These are phyloP conservation scores for Corythoichthys haematopterus DNA, from an alignment of 2,113 vertebrate genomes.

Conservation along the genomic window DNA sequence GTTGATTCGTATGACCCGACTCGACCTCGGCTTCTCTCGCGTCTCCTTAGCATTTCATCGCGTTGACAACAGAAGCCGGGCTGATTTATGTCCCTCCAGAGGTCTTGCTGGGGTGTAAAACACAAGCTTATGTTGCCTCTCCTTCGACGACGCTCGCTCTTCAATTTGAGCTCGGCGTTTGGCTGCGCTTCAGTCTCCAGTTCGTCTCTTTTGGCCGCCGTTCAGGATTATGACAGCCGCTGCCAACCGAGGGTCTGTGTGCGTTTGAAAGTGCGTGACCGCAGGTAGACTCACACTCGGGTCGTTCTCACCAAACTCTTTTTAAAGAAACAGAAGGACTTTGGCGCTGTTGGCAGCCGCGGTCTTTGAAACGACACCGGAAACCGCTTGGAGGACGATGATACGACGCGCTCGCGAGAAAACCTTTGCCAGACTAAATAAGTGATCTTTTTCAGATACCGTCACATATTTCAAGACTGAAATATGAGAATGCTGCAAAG, in stretches of 20 bases:
- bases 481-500: constrained; percentile 20
- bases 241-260: constrained; percentile 43
- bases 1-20: background rate
- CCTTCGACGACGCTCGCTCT: constrained; percentile 34
- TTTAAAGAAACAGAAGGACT: constrained; percentile 40
- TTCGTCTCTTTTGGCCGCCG: constrained; percentile 65
- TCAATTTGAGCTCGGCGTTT: constrained; percentile 58
- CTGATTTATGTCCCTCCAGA: constrained; percentile 39
- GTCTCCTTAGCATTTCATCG: constrained; percentile 3
- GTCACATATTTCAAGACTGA: constrained; percentile 36
- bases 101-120: constrained; percentile 48
- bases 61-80: background rate
- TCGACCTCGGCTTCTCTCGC: background rate
- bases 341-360: constrained; percentile 43
- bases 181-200: constrained; percentile 58
- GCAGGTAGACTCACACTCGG: constrained; percentile 58
- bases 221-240: constrained; percentile 64
- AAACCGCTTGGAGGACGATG: constrained; percentile 33
- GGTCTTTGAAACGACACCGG: constrained; percentile 48
- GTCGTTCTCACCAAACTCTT: constrained; percentile 38
- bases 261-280: constrained; percentile 51
- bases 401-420: constrained; percentile 36
- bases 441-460: constrained; percentile 29
- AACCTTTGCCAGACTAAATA: constrained; percentile 43
- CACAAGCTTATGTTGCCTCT: constrained; percentile 36